A percentile compares a stretch with the other conserved stretches of the same genome.
Evolutionary conservation across 92 coral and sea anemone genomes (phyloP).

Genomic region (Meandrina meandrites): DNA sequence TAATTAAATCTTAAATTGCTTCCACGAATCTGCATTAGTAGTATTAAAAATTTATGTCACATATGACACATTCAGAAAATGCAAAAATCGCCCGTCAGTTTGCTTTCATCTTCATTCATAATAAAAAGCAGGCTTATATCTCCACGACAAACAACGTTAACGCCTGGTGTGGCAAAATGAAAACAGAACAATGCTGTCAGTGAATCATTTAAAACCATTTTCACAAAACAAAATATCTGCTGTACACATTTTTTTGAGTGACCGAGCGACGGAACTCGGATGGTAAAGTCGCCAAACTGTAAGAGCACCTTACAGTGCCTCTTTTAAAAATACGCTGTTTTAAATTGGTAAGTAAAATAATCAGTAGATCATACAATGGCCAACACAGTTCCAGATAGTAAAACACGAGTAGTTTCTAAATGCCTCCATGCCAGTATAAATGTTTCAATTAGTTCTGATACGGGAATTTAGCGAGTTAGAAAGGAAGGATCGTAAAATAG

Average conservation of each 20-base stretch:
- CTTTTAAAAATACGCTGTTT: neutral
- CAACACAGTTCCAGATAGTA: neutral
- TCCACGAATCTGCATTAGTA: neutral
- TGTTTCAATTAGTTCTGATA: neutral
- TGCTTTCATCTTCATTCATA: neutral
- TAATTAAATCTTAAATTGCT: neutral
- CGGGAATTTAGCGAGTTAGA: neutral
- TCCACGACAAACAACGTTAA: neutral
- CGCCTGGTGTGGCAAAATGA: neutral
- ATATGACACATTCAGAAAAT: neutral
- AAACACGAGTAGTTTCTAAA: neutral
- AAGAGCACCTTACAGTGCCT: neutral
- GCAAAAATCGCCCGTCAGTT: neutral
- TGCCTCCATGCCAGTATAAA: neutral
- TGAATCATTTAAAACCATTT: neutral
- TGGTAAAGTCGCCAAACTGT: neutral
- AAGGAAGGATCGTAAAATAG: neutral
- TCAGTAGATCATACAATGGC: neutral
- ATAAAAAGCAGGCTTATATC: neutral
- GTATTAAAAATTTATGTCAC: neutral
- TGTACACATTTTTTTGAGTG: neutral
- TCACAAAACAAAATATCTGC: neutral
- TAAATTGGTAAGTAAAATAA: neutral
- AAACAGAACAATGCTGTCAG: neutral
- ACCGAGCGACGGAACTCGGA: neutral